These are phyloP conservation scores for Psilopsiagon aymara DNA, from an alignment of 2,113 vertebrate species.

Conservation along the genomic window DNA sequence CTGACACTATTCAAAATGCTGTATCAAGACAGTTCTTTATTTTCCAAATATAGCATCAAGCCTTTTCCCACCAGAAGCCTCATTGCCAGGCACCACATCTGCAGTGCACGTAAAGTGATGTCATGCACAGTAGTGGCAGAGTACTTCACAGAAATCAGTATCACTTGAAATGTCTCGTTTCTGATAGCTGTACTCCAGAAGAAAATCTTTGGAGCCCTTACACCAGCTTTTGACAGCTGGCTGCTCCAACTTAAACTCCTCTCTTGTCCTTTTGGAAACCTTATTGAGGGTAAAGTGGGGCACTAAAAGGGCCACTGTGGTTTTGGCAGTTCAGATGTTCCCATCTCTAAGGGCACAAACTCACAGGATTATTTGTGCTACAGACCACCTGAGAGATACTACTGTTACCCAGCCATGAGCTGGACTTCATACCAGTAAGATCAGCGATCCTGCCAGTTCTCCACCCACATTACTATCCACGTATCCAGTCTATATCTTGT, in stretches of 20 bases:
- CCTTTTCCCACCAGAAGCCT: not conserved
- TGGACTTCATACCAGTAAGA: not conserved
- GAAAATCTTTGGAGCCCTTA: not conserved
- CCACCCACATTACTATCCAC: not conserved
- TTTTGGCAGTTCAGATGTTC: not conserved
- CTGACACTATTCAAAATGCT: not conserved
- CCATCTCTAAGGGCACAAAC: not conserved
- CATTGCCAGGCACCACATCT: not conserved
- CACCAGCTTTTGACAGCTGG: not conserved
- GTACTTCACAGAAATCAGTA: not conserved
- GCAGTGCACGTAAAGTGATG: not conserved
- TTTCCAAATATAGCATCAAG: not conserved
- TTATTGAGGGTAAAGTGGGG: not conserved
- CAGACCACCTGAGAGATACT: not conserved
- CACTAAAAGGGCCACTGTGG: accelerated
- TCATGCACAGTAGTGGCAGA: not conserved
- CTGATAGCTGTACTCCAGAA: not conserved
- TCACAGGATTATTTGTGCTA: not conserved
- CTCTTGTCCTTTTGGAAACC: not conserved
- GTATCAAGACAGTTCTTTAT: not conserved
- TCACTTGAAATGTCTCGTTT: not conserved
- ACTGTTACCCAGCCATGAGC: not conserved
- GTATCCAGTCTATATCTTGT: not conserved
- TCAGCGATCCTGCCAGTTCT: not conserved
- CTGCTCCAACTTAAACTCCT: not conserved